Percentiles rank a stretch among this genome's conserved stretches.
Evolutionary conservation across 2,888 invertebrate genomes (phyloP).

Genomic region (Tenthredo amoena): DNA sequence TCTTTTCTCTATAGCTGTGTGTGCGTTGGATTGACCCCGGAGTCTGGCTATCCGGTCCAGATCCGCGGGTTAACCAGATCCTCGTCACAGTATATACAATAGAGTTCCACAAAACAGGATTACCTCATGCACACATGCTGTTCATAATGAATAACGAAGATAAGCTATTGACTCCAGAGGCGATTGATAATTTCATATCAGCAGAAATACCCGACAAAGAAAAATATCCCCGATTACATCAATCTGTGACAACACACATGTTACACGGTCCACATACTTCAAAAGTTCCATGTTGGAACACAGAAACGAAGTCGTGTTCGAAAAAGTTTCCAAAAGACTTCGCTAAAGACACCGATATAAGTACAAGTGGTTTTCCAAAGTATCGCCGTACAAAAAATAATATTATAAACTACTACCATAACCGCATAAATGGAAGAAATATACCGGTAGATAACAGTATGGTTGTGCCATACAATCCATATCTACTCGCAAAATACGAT

Average conservation of each 20-base stretch:
- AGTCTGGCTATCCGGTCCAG: too few species aligned
- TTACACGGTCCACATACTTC: constrained; percentile 3
- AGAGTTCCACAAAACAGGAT: too few species aligned
- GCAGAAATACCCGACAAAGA: not conserved
- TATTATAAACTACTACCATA: not conserved
- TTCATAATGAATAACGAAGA: too few species aligned
- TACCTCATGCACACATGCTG: too few species aligned
- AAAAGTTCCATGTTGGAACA: not conserved
- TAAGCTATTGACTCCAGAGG: too few species aligned
- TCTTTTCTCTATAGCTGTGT: too few species aligned
- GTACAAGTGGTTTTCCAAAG: constrained; percentile 58
- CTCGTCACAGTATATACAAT: too few species aligned
- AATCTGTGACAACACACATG: not conserved
- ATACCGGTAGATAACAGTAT: constrained; percentile 63
- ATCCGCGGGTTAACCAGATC: too few species aligned
- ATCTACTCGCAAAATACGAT: constrained; percentile 57
- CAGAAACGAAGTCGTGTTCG: constrained; percentile 55
- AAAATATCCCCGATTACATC: not conserved
- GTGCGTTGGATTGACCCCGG: too few species aligned
- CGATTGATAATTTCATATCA: not conserved
- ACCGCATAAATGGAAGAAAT: not conserved
- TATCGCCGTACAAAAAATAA: constrained; percentile 49
- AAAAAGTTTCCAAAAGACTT: constrained; percentile 61
- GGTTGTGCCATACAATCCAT: constrained; percentile 65
- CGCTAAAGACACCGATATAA: constrained; percentile 49